Percentiles rank a stretch among this genome's conserved stretches.
Conservation (phyloP, 2,113 vertebrate genomes). For the Marmota flaviventris region DNA sequence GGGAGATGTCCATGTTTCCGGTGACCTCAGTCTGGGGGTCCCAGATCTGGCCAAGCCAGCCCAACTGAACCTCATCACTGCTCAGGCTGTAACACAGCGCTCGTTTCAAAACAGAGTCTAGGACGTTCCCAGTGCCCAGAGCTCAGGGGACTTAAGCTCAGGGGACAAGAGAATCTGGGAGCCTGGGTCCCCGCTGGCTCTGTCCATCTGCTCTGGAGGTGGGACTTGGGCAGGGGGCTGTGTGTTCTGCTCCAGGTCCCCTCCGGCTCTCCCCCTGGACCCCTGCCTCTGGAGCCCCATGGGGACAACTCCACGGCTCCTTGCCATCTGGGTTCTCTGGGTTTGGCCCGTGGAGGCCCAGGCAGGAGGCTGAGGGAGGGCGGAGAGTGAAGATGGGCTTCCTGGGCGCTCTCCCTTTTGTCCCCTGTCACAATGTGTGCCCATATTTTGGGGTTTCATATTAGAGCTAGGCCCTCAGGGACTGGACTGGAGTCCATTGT, state of each 20-base stretch:
- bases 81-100: not conserved
- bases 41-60: not conserved
- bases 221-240: not conserved
- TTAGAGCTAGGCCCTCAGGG: not conserved
- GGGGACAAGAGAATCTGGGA: not conserved
- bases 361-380: not conserved
- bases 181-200: fast-evolving
- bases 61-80: not conserved
- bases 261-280: not conserved
- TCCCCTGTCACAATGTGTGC: no score
- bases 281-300: no score
- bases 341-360: not conserved
- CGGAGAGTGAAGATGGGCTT: fast-evolving
- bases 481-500: not conserved
- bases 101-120: not conserved
- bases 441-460: no score
- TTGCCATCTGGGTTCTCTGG: not conserved
- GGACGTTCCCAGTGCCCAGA: not conserved
- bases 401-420: no score
- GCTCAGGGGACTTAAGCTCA: not conserved
- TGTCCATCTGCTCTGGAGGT: not conserved
- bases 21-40: no score
- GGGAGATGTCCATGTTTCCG: not conserved
- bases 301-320: no score
- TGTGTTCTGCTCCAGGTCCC: not conserved